Conservation (phyloP, 1,140 invertebrate species). For the Lepidurus couesii region DNA sequence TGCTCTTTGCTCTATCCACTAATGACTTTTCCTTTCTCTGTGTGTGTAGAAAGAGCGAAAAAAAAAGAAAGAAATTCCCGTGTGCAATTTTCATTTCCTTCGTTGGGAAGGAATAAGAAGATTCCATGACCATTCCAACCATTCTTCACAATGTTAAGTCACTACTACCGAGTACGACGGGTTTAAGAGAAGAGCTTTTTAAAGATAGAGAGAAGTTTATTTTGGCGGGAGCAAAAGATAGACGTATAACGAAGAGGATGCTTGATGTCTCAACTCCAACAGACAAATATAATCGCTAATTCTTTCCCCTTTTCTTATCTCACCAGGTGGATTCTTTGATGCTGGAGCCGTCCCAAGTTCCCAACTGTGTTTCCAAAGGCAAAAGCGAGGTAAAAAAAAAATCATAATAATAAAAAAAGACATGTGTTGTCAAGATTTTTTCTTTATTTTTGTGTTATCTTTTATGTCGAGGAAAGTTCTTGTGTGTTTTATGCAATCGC, state of each 20-base stretch:
- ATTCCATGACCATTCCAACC: constrained; percentile 15
- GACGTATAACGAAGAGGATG: too few relatives aligned
- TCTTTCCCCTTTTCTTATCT: constrained; percentile 40
- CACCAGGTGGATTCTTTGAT: constrained; percentile 67
- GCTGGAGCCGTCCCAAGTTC: constrained; percentile 67
- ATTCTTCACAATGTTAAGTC: constrained; percentile 2
- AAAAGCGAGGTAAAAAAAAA: constrained; percentile 78
- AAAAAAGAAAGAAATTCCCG: not conserved
- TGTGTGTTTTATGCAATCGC: constrained; percentile 17
- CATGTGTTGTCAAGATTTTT: not conserved
- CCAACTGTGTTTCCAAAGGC: constrained; percentile 73
- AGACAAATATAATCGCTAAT: constrained; percentile 25
- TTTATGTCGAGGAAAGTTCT: not conserved
- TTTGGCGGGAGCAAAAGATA: too few relatives aligned
- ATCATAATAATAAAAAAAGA: not conserved
- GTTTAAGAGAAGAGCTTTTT: not conserved
- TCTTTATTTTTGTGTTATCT: not conserved
- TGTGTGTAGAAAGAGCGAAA: not conserved
- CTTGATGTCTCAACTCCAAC: not conserved
- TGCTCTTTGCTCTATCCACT: not conserved
- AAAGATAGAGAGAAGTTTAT: too few relatives aligned
- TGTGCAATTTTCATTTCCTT: constrained; percentile 9
- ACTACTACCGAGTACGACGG: not conserved
- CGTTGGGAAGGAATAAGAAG: not conserved
- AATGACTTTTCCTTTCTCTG: not conserved